A percentile compares a stretch with the other conserved stretches of the same genome.
Conservation (phyloP, 1,140 invertebrate species). For the Meloidogyne exigua region DNA sequence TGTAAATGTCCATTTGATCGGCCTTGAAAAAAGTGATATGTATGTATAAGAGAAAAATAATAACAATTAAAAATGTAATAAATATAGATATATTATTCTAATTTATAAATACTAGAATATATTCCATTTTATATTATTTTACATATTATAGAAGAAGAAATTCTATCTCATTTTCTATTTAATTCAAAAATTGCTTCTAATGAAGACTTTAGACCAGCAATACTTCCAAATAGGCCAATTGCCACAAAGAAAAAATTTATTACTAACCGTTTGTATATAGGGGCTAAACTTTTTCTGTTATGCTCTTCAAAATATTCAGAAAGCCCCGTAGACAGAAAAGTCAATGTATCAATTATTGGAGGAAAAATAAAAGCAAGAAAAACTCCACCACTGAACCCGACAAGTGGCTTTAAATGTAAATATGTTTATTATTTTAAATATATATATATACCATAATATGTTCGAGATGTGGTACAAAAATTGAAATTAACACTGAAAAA, state of each 20-base stretch:
- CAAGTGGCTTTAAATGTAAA: constrained; percentile 36
- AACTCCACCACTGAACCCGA: constrained; percentile 56
- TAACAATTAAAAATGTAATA: too few relatives aligned
- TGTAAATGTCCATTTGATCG: not conserved
- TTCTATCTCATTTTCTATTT: not conserved
- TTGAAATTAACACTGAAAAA: constrained; percentile 50
- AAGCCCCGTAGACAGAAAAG: constrained; percentile 34
- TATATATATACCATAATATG: constrained; percentile 51
- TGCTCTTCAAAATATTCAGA: constrained; percentile 1
- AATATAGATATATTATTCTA: too few relatives aligned
- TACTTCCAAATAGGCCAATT: constrained; percentile 19
- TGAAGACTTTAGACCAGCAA: constrained; percentile 15
- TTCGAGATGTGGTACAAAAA: constrained; percentile 55
- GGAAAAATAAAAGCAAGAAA: constrained; percentile 56
- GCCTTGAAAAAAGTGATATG: not conserved
- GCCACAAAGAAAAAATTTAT: constrained; percentile 12
- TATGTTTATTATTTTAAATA: not conserved
- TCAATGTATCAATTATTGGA: constrained; percentile 51
- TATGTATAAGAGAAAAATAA: too few relatives aligned
- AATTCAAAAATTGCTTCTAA: constrained; percentile 16
- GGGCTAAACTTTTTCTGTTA: not conserved
- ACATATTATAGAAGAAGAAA: not conserved
- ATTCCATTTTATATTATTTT: too few relatives aligned
- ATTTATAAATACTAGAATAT: too few relatives aligned
- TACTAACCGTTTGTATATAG: not conserved